Base-by-base conservation (phyloP, 2,113 vertebrate genomes). In the Chamaetylas fuelleborni region DNA sequence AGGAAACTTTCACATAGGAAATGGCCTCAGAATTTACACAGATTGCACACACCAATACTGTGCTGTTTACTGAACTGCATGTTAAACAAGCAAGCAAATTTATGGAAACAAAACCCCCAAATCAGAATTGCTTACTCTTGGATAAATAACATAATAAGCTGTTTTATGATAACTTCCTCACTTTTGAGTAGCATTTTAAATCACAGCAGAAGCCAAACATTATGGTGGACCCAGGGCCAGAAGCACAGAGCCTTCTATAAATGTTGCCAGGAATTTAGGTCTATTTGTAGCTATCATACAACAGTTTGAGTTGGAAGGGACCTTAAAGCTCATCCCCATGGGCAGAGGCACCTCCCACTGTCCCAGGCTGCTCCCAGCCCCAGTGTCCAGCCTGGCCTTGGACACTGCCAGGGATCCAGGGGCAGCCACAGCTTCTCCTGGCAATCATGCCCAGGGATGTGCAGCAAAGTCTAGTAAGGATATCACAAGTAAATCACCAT, bases 41-140 rank as follows among this genome's bases (percentile, higher is more conserved):
- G 20, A 47, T 1, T 36, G 19, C 38, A 25, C 3, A 2, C 36
- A n/a, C 31, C 31, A 61, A 3, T 0, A 3, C 34, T 19, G 42
- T 48, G 42, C 58, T 62, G 8, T 8, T 50, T 3, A 33, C 15
- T 19, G n/a, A 77, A 19, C 6, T 56, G 31, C n/a, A 24, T 0
- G 3, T 43, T 47, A 58, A 65, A 56, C 36, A 61, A 47, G n/a
- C 33, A n/a, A 18, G 25, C 12, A 66, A 5, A 9, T 19, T 24
- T 9, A 86, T 25, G 79, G 34, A n/a, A 82, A 43, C 17, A 61
- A 79, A 81, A 15, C 3, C 11, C 26, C 28, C 34, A 73, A 31
- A 53, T 40, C 33, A 70, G 33, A 48, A 47, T 33, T 45, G 23
- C 9, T 86, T 31, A 12, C 5, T 14, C 42, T 73, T 6, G 10